phyloP scores from a whole-genome alignment of 2,113 vertebrate genomes.

The Ornithorhynchus anatinus region DNA sequence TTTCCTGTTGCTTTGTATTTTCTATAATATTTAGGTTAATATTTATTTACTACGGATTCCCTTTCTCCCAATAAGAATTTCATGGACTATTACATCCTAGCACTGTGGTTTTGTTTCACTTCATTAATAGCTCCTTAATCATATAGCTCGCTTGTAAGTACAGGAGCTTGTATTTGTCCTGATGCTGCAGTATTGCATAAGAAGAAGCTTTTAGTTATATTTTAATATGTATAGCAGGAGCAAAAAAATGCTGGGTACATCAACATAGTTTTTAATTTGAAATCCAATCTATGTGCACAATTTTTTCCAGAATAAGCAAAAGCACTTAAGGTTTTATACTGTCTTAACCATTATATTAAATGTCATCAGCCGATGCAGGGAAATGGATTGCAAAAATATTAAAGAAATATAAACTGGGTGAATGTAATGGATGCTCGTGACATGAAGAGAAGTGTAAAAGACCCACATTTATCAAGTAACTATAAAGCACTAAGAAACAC shows the following conservation, averaged over 20 bases:
- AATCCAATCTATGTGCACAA: conserved; percentile 70
- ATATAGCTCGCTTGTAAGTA: conserved; percentile 75
- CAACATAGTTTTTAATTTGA: conserved; percentile 77
- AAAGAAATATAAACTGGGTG: conserved; percentile 73
- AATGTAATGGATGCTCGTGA: conserved; percentile 69
- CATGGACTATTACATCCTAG: conserved; percentile 79
- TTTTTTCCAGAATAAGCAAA: conserved; percentile 69
- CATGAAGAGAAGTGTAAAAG: conserved; percentile 64
- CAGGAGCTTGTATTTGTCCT: conserved; percentile 74
- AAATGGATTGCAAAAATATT: conserved; percentile 78
- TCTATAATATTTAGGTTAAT: conserved; percentile 81
- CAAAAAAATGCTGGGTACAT: conserved; percentile 59
- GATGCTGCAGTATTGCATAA: conserved; percentile 72
- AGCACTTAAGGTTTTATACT: conserved; percentile 74
- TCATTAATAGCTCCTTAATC: conserved; percentile 88
- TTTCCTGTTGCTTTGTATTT: conserved; percentile 74
- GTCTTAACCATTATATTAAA: conserved; percentile 82
- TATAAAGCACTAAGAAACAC: conserved; percentile 71
- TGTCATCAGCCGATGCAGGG: conserved; percentile 80
- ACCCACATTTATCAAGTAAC: conserved; percentile 72
- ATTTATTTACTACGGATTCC: conserved; percentile 88
- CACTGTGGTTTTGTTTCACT: conserved; percentile 81
- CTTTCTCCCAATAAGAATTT: conserved; percentile 80
- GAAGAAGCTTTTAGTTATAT: conserved; percentile 66
- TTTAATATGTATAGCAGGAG: conserved; percentile 71